Evolutionary conservation across 2,113 vertebrate species (phyloP).

Genomic region (Nycticebus coucang): DNA sequence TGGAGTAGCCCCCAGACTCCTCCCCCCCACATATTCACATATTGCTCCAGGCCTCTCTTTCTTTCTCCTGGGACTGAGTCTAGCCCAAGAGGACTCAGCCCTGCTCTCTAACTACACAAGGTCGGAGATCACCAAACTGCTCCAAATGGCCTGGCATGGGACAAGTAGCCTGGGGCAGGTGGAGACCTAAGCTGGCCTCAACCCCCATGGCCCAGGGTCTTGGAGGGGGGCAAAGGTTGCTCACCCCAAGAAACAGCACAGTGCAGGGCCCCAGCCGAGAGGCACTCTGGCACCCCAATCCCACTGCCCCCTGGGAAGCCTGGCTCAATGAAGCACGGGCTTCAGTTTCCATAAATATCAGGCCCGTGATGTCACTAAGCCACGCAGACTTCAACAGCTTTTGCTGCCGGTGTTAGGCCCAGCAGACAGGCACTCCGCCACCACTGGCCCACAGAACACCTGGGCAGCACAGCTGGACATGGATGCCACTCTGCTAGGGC

Average conservation of each 20-base stretch:
- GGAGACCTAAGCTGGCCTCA: not conserved
- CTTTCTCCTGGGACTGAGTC: not conserved
- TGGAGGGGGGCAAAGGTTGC: not conserved
- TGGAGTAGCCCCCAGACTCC: no score
- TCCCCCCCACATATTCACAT: not conserved
- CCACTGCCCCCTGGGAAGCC: slow-evolving; percentile 57
- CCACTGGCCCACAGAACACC: not conserved
- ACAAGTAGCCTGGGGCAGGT: not conserved
- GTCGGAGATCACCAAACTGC: not conserved
- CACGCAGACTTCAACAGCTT: slow-evolving; percentile 66
- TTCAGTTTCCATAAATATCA: slow-evolving; percentile 82
- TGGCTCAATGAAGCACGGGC: slow-evolving; percentile 57
- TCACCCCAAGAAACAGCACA: not conserved
- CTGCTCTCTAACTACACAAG: not conserved
- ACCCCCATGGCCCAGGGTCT: accelerated
- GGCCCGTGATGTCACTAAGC: slow-evolving; percentile 82
- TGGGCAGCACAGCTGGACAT: not conserved
- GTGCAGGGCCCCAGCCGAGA: not conserved
- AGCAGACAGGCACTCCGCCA: not conserved
- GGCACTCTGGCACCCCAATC: not conserved
- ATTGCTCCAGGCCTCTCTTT: not conserved
- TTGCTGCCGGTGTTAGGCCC: slow-evolving; percentile 13
- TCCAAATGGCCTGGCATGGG: no score
- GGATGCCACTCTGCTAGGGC: not conserved
- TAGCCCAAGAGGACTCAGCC: not conserved